These are phyloP conservation scores for Microdon myrmicae DNA, from an alignment of 2,888 invertebrate genomes.

Conservation along the genomic window DNA sequence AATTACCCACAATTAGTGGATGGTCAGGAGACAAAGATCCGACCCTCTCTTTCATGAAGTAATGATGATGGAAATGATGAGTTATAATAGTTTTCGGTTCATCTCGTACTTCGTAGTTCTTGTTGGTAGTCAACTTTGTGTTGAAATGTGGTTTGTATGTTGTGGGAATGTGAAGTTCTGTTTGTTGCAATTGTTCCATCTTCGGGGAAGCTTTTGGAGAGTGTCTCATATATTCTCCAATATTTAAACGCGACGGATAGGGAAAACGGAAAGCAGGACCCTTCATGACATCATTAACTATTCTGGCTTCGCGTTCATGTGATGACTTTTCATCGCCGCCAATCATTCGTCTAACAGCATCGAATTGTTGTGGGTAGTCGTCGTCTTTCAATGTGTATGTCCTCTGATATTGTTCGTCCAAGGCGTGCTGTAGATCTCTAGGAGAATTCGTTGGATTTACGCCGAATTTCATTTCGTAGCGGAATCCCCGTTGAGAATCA, in stretches of 20 bases:
- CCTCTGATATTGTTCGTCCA: slow-evolving; percentile 44
- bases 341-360: slow-evolving; percentile 45
- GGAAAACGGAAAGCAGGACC: slow-evolving; percentile 16
- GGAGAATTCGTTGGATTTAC: slow-evolving; percentile 68
- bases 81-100: slow-evolving; percentile 55
- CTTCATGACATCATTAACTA: slow-evolving; percentile 27
- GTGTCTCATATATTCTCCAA: slow-evolving; percentile 62
- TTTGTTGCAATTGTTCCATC: slow-evolving; percentile 56
- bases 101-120: slow-evolving; percentile 40
- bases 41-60: slow-evolving; percentile 59
- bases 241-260: slow-evolving; percentile 56
- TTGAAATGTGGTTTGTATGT: slow-evolving; percentile 62
- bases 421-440: slow-evolving; percentile 64
- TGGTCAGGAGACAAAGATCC: slow-evolving; percentile 7
- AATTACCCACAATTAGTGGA: slow-evolving; percentile 1
- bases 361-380: slow-evolving; percentile 64
- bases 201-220: slow-evolving; percentile 55
- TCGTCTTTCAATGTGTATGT: slow-evolving; percentile 74
- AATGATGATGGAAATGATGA: slow-evolving; percentile 67
- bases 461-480: slow-evolving; percentile 76
- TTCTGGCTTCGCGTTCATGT: slow-evolving; percentile 52
- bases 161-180: slow-evolving; percentile 55
- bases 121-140: slow-evolving; percentile 56
- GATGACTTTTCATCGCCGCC: slow-evolving; percentile 21
- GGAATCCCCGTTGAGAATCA: slow-evolving; percentile 68